Base-by-base conservation (phyloP, 2,888 invertebrate species). In the Epicampocera succincta region DNA sequence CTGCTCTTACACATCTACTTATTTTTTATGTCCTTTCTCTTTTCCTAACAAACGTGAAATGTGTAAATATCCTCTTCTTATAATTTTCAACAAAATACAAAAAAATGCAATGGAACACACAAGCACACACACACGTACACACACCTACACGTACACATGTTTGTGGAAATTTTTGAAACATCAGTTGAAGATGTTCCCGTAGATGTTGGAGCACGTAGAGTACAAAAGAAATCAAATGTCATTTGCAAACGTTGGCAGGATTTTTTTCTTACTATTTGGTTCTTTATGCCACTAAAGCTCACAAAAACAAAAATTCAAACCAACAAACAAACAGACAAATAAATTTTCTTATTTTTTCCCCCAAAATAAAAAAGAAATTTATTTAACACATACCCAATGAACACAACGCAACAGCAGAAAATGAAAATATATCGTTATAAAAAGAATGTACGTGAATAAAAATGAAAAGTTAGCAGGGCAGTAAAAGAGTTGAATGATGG, bases 211-310 rank as follows among this genome's bases (percentile, higher is more conserved):
- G 74, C 82, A 82, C 82, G 82, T 82, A 82, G 48, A 78, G 65
- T 75, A 78, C 82, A 80, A 78, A 83, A 71, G 76, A 84, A 84
- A 84, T 87, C 88, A 88, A 86, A 86, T 87, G 87, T 87, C 87
- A 87, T 84, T 84, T 86, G 80, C 83, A 83, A 77, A 80, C 77
- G 82, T 82, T 82, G 74, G 82, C 82, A 82, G 74, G 74, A 82
- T 80, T 72, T 75, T 68, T 33, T 9, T 72, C 3, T 33, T 33
- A 33, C 8, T 33, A 33, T 33, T 40, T 46, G 21, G 12, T 33
- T 50, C 15, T 61, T 61, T 66, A 71, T 66, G 82, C 78, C 71
- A 82, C 78, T 66, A 56, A 50, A 82, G 54, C 63, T 78, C 25
- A 29, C 60, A 48, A 68, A 68, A 72, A 29, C 60, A 48, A 68